Percentiles rank a stretch among this genome's conserved stretches.
These are phyloP conservation scores for Microctonus hyperodae DNA, from an alignment of 2,888 invertebrate species.

Conservation along the genomic window DNA sequence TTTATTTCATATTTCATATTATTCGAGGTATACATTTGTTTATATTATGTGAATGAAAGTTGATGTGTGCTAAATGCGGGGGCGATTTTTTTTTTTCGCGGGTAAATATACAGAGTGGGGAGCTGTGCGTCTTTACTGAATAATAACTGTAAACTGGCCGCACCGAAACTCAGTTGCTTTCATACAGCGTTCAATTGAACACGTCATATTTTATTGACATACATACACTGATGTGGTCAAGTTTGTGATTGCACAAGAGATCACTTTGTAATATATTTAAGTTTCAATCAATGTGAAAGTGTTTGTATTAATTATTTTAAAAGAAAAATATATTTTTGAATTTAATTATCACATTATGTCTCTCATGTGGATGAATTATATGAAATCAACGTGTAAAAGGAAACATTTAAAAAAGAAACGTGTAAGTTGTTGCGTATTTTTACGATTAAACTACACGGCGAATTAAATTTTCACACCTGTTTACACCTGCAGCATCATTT, in stretches of 20 bases:
- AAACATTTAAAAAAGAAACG: conserved; percentile 50
- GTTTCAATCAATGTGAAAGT: neutral
- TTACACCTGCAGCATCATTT: conserved; percentile 24
- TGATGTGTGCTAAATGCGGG: conserved; percentile 31
- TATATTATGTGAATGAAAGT: conserved; percentile 32
- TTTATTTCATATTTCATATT: conserved; percentile 6
- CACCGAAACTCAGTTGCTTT: conserved; percentile 36
- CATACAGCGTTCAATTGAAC: conserved; percentile 20
- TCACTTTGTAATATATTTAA: neutral
- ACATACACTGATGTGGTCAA: conserved; percentile 29
- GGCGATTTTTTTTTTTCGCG: conserved; percentile 43
- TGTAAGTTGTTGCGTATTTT: conserved; percentile 43
- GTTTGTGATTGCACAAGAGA: conserved; percentile 30
- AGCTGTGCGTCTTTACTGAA: conserved; percentile 38
- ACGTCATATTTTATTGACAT: conserved; percentile 10
- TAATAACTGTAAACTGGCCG: conserved; percentile 40
- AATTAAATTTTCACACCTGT: conserved; percentile 18
- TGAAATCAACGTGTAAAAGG: conserved; percentile 60
- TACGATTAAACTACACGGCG: neutral
- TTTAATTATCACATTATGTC: conserved; percentile 54
- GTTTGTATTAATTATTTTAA: neutral
- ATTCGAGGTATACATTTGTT: conserved; percentile 11
- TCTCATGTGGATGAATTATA: conserved; percentile 66
- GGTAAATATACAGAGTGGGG: conserved; percentile 35
- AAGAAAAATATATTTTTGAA: neutral